These are phyloP conservation scores for Metopolophium dirhodum DNA, from an alignment of 1,140 invertebrate species.

Conservation along the genomic window DNA sequence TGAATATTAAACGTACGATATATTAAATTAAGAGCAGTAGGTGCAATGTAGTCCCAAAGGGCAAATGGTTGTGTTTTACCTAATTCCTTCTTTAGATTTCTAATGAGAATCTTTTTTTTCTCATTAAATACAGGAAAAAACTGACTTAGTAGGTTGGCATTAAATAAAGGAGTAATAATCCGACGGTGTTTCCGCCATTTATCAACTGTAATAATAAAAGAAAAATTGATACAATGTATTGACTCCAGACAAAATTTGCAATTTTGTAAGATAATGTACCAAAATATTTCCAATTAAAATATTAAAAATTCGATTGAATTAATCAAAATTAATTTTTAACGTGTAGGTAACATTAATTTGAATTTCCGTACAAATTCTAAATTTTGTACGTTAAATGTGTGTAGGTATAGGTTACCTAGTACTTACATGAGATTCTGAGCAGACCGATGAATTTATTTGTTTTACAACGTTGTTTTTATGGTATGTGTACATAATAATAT, in stretches of 20 bases:
- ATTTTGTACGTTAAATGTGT: no score
- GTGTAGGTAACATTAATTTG: no score
- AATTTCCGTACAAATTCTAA: no score
- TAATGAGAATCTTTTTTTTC: slow-evolving; percentile 65
- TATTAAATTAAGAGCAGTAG: neutral
- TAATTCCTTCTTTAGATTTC: slow-evolving; percentile 58
- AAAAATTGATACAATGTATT: slow-evolving; percentile 60
- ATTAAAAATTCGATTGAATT: no score
- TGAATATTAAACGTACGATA: neutral
- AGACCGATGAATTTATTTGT: neutral
- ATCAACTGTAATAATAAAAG: slow-evolving; percentile 57
- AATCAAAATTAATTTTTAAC: no score
- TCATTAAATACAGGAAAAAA: slow-evolving; percentile 68
- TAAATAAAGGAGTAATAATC: slow-evolving; percentile 80
- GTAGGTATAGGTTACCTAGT: no score
- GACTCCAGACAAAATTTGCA: neutral
- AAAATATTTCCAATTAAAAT: no score
- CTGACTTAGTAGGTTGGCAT: slow-evolving; percentile 79
- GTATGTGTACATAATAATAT: neutral
- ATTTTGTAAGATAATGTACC: no score
- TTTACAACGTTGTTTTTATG: neutral
- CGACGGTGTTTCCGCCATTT: slow-evolving; percentile 70
- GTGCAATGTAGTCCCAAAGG: neutral
- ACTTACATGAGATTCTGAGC: no score
- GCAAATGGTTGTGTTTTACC: slow-evolving; percentile 59